Evolutionary conservation across 2,113 vertebrate genomes (phyloP).

Genomic region (Nansenia antarctica): DNA sequence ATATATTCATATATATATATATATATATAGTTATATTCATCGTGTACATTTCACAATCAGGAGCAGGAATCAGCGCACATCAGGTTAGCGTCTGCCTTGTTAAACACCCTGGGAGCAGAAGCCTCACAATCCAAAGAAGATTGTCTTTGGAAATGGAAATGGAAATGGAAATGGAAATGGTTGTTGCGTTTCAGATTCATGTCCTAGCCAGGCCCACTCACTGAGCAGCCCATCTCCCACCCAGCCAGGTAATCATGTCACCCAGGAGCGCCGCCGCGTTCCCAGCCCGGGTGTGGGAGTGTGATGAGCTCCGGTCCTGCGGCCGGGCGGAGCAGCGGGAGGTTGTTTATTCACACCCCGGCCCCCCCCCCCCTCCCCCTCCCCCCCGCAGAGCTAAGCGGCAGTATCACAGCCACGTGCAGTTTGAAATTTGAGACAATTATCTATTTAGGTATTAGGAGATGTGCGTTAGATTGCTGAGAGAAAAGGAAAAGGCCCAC

Average conservation of each 20-base stretch:
- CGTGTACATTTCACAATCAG: no score
- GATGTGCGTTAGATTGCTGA: slow-evolving; percentile 61
- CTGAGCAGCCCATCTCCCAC: slow-evolving; percentile 65
- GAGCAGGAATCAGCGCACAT: no score
- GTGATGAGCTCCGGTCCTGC: slow-evolving; percentile 62
- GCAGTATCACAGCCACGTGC: slow-evolving; percentile 66
- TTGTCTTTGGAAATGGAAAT: slow-evolving; percentile 55
- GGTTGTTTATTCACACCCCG: slow-evolving; percentile 68
- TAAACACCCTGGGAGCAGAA: slow-evolving; percentile 21
- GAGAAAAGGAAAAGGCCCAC: slow-evolving; percentile 63
- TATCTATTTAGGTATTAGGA: slow-evolving; percentile 77
- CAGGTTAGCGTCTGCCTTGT: no score
- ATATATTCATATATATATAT: no score
- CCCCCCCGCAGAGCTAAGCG: no score
- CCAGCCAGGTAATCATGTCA: slow-evolving; percentile 73
- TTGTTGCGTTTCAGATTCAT: slow-evolving; percentile 61
- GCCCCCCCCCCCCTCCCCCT: slow-evolving; percentile 63
- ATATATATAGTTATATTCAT: no score
- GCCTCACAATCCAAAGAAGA: no score
- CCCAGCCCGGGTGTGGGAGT: slow-evolving; percentile 62
- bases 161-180: no score
- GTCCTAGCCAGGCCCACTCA: slow-evolving; percentile 50
- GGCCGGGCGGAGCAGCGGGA: slow-evolving; percentile 56
- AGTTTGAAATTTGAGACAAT: slow-evolving; percentile 74
- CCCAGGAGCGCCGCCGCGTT: slow-evolving; percentile 63